Conservation (phyloP, 1,140 invertebrate genomes). For the Oreohelix idahoensis region DNA sequence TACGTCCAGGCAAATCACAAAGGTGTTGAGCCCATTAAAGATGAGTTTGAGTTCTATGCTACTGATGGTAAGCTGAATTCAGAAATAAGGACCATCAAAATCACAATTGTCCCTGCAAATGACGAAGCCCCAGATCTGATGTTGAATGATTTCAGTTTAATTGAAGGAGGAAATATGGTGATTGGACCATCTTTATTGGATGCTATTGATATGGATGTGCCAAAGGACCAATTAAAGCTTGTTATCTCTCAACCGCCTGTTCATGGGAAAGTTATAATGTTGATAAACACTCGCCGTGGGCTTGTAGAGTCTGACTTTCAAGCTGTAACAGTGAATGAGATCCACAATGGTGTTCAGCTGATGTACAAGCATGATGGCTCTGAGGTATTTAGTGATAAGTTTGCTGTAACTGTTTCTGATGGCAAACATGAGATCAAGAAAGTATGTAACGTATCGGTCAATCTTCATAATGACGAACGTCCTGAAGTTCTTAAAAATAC, state of each 20-base stretch:
- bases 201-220: slow-evolving; percentile 70
- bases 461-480: slow-evolving; percentile 71
- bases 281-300: slow-evolving; percentile 59
- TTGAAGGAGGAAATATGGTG: slow-evolving; percentile 69
- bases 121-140: slow-evolving; percentile 69
- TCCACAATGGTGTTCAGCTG: slow-evolving; percentile 64
- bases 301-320: slow-evolving; percentile 63
- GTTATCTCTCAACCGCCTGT: slow-evolving; percentile 66
- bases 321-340: slow-evolving; percentile 77
- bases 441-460: slow-evolving; percentile 68
- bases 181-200: slow-evolving; percentile 72
- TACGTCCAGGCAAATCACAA: slow-evolving; percentile 79
- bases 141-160: slow-evolving; percentile 70
- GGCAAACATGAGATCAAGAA: slow-evolving; percentile 71
- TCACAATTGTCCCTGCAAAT: slow-evolving; percentile 73
- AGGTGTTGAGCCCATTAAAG: slow-evolving; percentile 87
- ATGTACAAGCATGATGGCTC: slow-evolving; percentile 73
- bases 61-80: slow-evolving; percentile 86
- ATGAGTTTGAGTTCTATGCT: slow-evolving; percentile 88
- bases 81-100: slow-evolving; percentile 65
- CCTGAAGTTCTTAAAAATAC: slow-evolving; percentile 72
- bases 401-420: slow-evolving; percentile 72
- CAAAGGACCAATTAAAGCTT: slow-evolving; percentile 66
- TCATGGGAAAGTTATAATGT: slow-evolving; percentile 69
- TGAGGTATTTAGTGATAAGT: slow-evolving; percentile 71